phyloP scores from a whole-genome alignment of 37 sponge, comb jelly and placozoan species.

The Amphimedon queenslandica region DNA sequence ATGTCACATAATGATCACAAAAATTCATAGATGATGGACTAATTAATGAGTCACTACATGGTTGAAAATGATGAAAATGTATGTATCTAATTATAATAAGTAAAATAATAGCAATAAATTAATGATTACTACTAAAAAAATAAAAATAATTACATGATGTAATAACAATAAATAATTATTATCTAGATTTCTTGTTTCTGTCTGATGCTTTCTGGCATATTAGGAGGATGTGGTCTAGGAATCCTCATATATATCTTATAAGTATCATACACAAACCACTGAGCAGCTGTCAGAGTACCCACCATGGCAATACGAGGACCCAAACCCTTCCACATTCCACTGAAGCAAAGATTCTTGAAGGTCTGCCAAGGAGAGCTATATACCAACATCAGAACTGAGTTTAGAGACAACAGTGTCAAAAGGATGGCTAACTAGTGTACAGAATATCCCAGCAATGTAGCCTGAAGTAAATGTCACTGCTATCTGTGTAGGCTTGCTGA shows the following conservation, averaged over 20 bases:
- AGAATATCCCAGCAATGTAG: slow-evolving; percentile 93
- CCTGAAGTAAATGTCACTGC: slow-evolving; percentile 87
- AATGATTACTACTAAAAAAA: no score
- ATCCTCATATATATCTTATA: slow-evolving; percentile 73
- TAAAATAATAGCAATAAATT: no score
- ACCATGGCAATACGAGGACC: slow-evolving; percentile 85
- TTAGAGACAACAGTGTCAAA: slow-evolving; percentile 88
- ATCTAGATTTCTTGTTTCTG: no score
- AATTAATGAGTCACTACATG: no score
- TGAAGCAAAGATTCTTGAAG: slow-evolving; percentile 65
- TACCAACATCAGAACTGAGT: slow-evolving; percentile 79
- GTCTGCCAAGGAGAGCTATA: slow-evolving; percentile 63
- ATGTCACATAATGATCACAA: no score
- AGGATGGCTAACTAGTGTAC: slow-evolving; percentile 85
- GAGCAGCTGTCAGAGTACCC: slow-evolving; percentile 87
- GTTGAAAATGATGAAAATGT: no score
- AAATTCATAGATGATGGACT: no score
- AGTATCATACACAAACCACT: slow-evolving; percentile 93
- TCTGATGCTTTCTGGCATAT: no score
- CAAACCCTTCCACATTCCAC: slow-evolving; percentile 75
- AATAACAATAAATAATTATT: no score
- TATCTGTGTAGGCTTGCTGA: slow-evolving; percentile 77
- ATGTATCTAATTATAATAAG: no score
- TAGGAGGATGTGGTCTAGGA: no score
- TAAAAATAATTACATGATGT: no score